Evolutionary conservation across 2,888 invertebrate genomes (phyloP).

Genomic region (Hipparchia semele): DNA sequence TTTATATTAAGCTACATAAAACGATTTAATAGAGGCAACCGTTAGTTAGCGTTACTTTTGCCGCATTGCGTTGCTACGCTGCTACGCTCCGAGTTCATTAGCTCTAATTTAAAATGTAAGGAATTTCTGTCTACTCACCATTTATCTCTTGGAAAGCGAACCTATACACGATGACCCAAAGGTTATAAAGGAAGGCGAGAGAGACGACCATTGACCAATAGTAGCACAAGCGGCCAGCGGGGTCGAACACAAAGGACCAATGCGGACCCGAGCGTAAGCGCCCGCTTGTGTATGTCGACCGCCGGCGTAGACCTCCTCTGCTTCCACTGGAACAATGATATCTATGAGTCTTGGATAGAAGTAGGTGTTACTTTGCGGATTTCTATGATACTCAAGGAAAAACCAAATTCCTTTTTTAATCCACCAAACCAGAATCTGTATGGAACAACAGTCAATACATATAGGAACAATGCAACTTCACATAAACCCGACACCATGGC

Average conservation of each 20-base stretch:
- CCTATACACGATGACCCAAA: constrained; percentile 99
- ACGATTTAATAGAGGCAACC: constrained; percentile 5
- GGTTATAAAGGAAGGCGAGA: constrained; percentile 97
- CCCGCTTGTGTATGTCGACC: constrained; percentile 84
- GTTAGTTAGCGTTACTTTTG: constrained; percentile 13
- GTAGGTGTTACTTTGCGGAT: no score
- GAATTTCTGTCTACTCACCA: constrained; percentile 80
- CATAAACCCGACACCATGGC: no score
- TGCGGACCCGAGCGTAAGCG: constrained; percentile 87
- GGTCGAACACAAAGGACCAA: constrained; percentile 99
- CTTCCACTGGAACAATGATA: constrained; percentile 61
- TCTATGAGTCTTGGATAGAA: background rate
- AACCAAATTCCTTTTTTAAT: no score
- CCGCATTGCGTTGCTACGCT: constrained; percentile 14
- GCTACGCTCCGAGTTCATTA: constrained; percentile 15
- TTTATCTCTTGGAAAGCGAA: constrained; percentile 99
- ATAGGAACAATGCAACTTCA: no score
- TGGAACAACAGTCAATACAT: no score
- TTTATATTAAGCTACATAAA: constrained; percentile 11
- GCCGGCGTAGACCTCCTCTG: constrained; percentile 79
- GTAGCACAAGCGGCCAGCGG: constrained; percentile 97
- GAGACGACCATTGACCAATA: constrained; percentile 99
- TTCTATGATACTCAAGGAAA: no score
- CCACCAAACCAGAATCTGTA: no score
- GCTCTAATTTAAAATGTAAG: constrained; percentile 5